These are phyloP conservation scores for Pogonognathellus flavescens DNA, from an alignment of 1,140 invertebrate species.

Conservation along the genomic window DNA sequence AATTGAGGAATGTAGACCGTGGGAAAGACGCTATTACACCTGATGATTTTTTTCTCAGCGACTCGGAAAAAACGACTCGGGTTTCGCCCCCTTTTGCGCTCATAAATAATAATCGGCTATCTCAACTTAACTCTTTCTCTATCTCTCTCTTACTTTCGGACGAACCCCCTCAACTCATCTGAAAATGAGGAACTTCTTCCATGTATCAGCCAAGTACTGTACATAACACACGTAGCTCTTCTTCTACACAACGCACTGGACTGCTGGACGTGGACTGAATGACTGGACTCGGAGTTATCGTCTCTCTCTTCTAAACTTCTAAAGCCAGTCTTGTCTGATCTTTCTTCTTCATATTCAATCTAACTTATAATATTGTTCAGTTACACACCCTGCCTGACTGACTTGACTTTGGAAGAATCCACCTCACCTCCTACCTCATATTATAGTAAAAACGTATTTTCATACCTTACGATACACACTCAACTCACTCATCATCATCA, in stretches of 20 bases:
- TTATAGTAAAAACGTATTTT: neutral
- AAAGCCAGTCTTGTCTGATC: no score
- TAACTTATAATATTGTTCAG: neutral
- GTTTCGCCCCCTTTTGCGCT: slow-evolving; percentile 63
- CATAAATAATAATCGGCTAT: slow-evolving; percentile 64
- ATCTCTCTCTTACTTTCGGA: slow-evolving; percentile 36
- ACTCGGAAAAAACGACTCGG: slow-evolving; percentile 57
- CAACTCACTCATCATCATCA: no score
- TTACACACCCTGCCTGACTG: slow-evolving; percentile 46
- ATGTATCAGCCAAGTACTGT: no score
- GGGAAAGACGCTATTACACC: slow-evolving; percentile 57
- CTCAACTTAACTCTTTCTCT: slow-evolving; percentile 37
- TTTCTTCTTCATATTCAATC: no score
- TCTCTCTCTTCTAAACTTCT: neutral
- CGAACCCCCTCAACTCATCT: slow-evolving; percentile 39
- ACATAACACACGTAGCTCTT: neutral
- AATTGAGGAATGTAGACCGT: slow-evolving; percentile 62
- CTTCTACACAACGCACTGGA: neutral
- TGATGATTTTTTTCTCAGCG: slow-evolving; percentile 51
- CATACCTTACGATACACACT: neutral
- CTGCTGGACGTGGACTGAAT: neutral
- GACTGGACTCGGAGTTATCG: neutral
- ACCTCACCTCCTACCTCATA: slow-evolving; percentile 52
- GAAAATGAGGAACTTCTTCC: slow-evolving; percentile 15
- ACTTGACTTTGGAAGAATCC: slow-evolving; percentile 20